A percentile compares a stretch with the other conserved stretches of the same genome.
These are phyloP conservation scores for Ophonus ardosiacus DNA, from an alignment of 2,888 invertebrate genomes.

Conservation along the genomic window DNA sequence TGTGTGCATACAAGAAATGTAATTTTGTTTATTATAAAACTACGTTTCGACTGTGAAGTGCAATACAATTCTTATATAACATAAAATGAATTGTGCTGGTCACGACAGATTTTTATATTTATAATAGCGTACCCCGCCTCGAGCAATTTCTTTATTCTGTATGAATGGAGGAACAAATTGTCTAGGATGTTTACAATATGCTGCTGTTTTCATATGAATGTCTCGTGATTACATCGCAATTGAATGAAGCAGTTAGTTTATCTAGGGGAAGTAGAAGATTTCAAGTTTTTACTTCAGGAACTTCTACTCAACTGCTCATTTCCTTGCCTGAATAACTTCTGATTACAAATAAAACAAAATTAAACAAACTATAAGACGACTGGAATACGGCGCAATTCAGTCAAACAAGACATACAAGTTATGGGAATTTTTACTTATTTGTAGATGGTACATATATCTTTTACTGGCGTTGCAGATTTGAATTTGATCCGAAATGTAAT, in stretches of 20 bases:
- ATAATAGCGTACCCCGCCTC: background rate
- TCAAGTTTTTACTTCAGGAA: constrained; percentile 34
- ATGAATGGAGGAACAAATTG: background rate
- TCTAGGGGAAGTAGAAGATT: constrained; percentile 35
- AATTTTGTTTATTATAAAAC: too few species aligned
- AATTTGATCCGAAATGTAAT: too few species aligned
- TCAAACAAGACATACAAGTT: too few species aligned
- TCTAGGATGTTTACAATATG: background rate
- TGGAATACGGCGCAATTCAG: background rate
- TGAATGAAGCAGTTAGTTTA: constrained; percentile 40
- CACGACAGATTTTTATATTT: background rate
- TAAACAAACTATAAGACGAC: background rate
- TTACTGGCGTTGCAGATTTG: too few species aligned
- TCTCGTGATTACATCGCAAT: constrained; percentile 26
- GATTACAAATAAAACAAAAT: constrained; percentile 19
- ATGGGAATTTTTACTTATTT: too few species aligned
- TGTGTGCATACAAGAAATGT: too few species aligned
- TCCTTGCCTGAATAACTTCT: constrained; percentile 15
- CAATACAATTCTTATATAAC: too few species aligned
- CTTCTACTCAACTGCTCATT: constrained; percentile 31
- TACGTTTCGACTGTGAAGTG: too few species aligned
- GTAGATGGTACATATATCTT: too few species aligned
- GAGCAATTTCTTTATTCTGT: background rate
- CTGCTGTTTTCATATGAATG: constrained; percentile 22
- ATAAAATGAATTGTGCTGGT: too few species aligned